Percentiles rank a stretch among this genome's conserved stretches.
Conservation (phyloP, 2,113 vertebrate genomes). For the Mormyrus lacerda region DNA sequence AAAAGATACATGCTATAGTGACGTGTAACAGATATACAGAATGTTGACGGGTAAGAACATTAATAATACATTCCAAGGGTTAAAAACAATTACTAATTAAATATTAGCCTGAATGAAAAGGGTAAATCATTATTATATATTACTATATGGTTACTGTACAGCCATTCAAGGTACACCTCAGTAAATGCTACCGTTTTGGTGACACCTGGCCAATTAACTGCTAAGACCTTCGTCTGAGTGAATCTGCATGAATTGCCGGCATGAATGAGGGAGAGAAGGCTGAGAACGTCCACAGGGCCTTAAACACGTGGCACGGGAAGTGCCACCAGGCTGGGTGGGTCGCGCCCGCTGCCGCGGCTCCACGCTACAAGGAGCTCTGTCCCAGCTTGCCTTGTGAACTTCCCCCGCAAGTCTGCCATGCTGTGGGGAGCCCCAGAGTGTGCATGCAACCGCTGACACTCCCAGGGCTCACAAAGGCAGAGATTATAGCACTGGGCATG, state of each 20-base stretch:
- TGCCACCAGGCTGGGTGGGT: not conserved
- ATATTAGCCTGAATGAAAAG: not conserved
- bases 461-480: not conserved
- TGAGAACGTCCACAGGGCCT: not conserved
- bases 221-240: not conserved
- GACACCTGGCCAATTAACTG: not conserved
- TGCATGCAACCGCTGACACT: not conserved
- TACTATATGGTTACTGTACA: not conserved
- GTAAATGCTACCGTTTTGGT: not conserved
- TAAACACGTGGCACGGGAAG: not conserved
- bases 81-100: not conserved
- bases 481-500: not conserved
- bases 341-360: not conserved
- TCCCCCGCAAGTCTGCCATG: not conserved
- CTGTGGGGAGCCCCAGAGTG: not conserved
- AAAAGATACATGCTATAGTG: constrained; percentile 19
- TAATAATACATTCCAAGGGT: not conserved
- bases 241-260: not conserved
- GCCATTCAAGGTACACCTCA: not conserved
- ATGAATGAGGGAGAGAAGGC: not conserved
- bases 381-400: constrained; percentile 14
- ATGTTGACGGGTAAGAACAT: not conserved
- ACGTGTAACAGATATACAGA: constrained; percentile 5
- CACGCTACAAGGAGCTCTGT: not conserved
- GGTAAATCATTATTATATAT: not conserved